Base-by-base conservation (phyloP, 2,797 vertebrate genomes). In the Chromobotia macracanthus region DNA sequence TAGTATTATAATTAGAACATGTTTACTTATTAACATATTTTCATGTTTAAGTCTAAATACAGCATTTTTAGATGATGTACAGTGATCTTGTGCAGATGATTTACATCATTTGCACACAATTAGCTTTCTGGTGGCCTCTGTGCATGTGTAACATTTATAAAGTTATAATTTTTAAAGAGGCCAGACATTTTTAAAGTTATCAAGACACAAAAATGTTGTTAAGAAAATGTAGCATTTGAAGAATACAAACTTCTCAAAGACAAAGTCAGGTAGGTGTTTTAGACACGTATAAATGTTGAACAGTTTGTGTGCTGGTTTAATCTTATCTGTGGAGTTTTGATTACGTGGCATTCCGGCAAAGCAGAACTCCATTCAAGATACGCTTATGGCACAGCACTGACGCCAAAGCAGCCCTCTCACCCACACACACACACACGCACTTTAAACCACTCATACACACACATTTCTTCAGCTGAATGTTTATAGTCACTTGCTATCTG, bases 331-430 rank as follows among this genome's bases (percentile, higher is more conserved):
- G 21, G 15, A 60, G 38, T 61, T 25, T 31, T 6, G 38, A 48
- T 73, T n/a, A 72, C 69, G 18, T n/a, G 11, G 55, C 21, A 61
- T 60, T 73, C 55, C 56, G n/a, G 11, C n/a, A 21, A 18, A 18
- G 67, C 70, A 72, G 15, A 72, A 56, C 69, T 56, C 31, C 15
- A 41, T 44, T 35, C 53, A 55, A 64, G 12, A 23, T 50, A 75
- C 6, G n/a, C 44, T 38, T 19, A 53, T 2, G 10, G 13, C 35
- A 23, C 16, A 58, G 35, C 8, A 12, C 28, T 75, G 60, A 75
- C 56, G 72, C 25, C 72, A 65, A 64, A 64, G 25, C 72, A 51
- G 28, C 16, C 48, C 28, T n/a, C 60, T 31, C 31, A 3, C 48
- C 4, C 44, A 1, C 11, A 31, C 71, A 0, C 71, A 48, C 21